Conservation (phyloP, 2,888 invertebrate genomes). For the Drosophila borealis region DNA sequence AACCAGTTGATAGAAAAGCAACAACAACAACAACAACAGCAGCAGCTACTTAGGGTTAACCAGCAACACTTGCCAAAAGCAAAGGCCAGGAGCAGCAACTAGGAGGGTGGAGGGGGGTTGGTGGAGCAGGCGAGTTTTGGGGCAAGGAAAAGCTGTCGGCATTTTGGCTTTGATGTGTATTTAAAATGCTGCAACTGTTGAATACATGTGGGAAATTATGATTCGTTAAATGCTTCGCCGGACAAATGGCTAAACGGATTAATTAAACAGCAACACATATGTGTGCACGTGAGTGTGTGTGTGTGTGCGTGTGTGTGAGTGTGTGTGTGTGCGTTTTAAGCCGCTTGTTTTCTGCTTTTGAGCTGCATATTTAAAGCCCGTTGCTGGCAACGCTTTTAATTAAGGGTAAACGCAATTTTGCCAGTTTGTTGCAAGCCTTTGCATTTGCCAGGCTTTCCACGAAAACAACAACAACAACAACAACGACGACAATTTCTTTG, state of each 20-base stretch:
- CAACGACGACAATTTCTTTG: conserved; percentile 47
- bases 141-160: conserved; percentile 12
- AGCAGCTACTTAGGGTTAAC: conserved; percentile 79
- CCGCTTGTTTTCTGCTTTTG: conserved; percentile 47
- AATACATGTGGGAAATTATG: conserved; percentile 81
- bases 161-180: conserved; percentile 74
- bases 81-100: not conserved
- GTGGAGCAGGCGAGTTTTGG: not conserved
- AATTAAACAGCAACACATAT: conserved; percentile 54
- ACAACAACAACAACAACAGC: conserved; percentile 36
- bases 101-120: not conserved
- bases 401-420: conserved; percentile 47
- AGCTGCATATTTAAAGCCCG: conserved; percentile 39
- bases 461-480: not conserved
- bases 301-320: not conserved
- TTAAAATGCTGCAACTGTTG: conserved; percentile 58
- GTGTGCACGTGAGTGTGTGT: not conserved
- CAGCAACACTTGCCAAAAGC: conserved; percentile 72
- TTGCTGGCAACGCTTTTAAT: conserved; percentile 60
- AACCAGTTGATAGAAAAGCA: conserved; percentile 12
- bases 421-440: conserved; percentile 30
- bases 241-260: conserved; percentile 71
- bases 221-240: conserved; percentile 72
- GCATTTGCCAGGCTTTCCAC: conserved; percentile 66
- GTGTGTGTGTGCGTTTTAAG: conserved; percentile 46